Evolutionary conservation across 2,888 invertebrate species (phyloP).

Genomic region (Loripinus fragilis): DNA sequence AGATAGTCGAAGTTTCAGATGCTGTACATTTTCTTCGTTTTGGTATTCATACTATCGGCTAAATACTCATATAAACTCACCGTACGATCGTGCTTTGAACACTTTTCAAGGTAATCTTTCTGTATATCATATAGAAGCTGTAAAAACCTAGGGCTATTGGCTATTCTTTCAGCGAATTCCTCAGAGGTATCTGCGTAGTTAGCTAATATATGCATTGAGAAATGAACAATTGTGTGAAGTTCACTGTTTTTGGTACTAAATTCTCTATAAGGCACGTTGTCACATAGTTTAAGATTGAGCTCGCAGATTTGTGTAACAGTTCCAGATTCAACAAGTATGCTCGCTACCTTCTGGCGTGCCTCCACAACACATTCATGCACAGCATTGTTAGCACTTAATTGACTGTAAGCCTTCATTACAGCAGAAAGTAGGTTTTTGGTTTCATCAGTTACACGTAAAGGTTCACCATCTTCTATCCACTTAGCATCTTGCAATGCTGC

Average conservation of each 20-base stretch:
- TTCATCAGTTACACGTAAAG: not conserved
- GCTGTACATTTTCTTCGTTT: too few relatives aligned
- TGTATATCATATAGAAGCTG: not conserved
- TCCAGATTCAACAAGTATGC: not conserved
- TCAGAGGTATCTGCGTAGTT: slow-evolving; percentile 20
- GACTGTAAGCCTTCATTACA: not conserved
- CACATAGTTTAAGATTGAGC: not conserved
- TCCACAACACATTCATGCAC: not conserved
- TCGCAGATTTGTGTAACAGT: not conserved
- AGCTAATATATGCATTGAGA: not conserved
- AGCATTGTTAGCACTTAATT: not conserved
- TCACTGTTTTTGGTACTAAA: not conserved
- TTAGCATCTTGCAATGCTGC: not conserved
- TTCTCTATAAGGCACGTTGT: not conserved
- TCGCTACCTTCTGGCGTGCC: not conserved
- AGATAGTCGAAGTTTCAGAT: too few relatives aligned
- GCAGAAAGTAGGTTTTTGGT: not conserved
- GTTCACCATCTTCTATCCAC: not conserved
- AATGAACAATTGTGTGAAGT: not conserved
- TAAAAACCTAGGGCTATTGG: slow-evolving; percentile 14
- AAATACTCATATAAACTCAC: too few relatives aligned
- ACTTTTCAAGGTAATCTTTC: not conserved
- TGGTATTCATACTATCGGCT: too few relatives aligned
- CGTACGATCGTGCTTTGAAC: not conserved
- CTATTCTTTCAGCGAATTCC: slow-evolving; percentile 6